These are phyloP conservation scores for Hippotragus niger DNA, from an alignment of 2,113 vertebrate genomes.

Conservation along the genomic window DNA sequence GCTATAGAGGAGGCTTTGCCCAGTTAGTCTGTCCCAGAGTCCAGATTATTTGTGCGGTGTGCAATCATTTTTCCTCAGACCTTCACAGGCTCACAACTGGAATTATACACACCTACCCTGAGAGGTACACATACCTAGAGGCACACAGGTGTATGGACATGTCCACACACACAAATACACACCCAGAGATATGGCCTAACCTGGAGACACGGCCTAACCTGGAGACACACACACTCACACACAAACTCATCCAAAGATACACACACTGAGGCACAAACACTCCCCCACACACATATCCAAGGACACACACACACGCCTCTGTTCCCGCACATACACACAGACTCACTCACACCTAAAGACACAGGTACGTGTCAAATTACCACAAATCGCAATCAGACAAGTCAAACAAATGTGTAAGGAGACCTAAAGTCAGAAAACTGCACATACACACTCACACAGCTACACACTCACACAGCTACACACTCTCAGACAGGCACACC, in stretches of 20 bases:
- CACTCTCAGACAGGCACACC: neutral
- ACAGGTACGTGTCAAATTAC: neutral
- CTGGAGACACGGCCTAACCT: neutral
- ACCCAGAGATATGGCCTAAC: neutral
- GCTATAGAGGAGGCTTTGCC: neutral
- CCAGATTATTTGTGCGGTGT: neutral
- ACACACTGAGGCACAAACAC: neutral
- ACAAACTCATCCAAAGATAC: neutral
- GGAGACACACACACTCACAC: neutral
- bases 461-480: neutral
- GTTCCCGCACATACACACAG: neutral
- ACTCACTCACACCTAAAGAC: neutral
- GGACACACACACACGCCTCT: neutral
- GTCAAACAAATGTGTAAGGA: neutral
- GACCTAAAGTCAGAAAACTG: neutral
- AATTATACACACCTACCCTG: neutral
- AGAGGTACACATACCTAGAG: neutral
- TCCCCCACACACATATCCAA: neutral
- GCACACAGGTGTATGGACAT: neutral
- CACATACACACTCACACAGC: neutral
- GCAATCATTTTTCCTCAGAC: neutral
- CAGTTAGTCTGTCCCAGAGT: neutral
- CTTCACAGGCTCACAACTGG: neutral
- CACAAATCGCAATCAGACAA: neutral
- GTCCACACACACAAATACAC: neutral